Evolutionary conservation across 2,888 invertebrate genomes (phyloP), one percentile per base, ranked within the genome.

Genomic region (Heliconius hortense): DNA sequence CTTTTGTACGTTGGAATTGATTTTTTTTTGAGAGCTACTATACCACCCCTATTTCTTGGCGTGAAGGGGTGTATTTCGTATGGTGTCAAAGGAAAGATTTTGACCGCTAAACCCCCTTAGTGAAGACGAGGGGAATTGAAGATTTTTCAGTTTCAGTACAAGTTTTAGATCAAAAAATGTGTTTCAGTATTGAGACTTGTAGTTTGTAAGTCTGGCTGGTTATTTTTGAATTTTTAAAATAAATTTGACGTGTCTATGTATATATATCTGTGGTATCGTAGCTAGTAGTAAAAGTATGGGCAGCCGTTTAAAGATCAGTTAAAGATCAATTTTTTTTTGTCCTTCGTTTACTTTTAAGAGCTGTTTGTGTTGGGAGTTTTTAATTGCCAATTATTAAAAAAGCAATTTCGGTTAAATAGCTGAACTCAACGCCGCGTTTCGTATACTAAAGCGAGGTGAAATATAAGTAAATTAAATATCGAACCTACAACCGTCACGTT

Each of bases 31-130:
- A 78, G 76, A 69, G 76, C 77, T 78, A 21, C 18, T 21, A 48
- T 48, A 35, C 63, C 68, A 31, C 69, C 62, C 59, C 39, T 71
- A 60, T 60, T 28, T 13, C 39, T 18, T 43, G 60, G 62, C n/a
- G 7, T 13, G 21, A 31, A 70, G 26, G 70, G 71, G 39, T 70
- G 59, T 15, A 10, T 59, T 60, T 70, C 35, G 53, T 56, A 13
- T 31, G 31, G 53, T 56, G 31, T 18, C 71, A 71, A 62, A 60
- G 71, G 71, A 75, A 70, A 56, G 76, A 56, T 76, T 73, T 70
- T 71, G 77, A 73, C 77, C 77, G 77, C 70, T 75, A 77, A 77
- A 77, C 75, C 77, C 75, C 64, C 75, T 77, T 73, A 7, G 13
- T 28, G 75, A 66, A 67, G 31, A 63, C 75, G 28, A 73, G 73